A percentile compares a stretch with the other conserved stretches of the same genome.
These are phyloP conservation scores for Periophthalmus modestus DNA, from an alignment of 2,113 vertebrate genomes.

Conservation along the genomic window DNA sequence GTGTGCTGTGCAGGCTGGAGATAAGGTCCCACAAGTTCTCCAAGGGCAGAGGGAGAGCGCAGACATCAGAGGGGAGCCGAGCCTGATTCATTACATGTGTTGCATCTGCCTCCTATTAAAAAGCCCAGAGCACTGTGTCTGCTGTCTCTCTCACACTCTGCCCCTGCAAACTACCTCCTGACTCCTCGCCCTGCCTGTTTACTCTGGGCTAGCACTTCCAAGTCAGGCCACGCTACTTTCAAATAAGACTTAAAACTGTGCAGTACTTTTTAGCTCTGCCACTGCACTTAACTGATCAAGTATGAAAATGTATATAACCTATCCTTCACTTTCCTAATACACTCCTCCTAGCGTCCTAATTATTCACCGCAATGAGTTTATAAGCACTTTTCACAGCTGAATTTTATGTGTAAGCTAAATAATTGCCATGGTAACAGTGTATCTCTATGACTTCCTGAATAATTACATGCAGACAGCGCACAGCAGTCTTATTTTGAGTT, in stretches of 20 bases:
- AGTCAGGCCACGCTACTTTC: conserved; percentile 23
- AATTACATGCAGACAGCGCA: no score
- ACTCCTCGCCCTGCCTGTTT: conserved; percentile 46
- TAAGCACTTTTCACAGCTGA: no score
- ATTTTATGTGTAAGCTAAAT: no score
- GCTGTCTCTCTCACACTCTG: conserved; percentile 60
- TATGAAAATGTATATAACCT: background rate
- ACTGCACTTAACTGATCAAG: background rate
- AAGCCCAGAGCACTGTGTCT: conserved; percentile 74
- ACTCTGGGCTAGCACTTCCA: conserved; percentile 21
- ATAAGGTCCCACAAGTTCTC: conserved; percentile 80
- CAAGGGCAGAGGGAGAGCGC: conserved; percentile 82
- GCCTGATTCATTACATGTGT: conserved; percentile 83
- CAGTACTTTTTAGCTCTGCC: background rate
- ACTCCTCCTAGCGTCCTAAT: no score
- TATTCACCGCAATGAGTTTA: no score
- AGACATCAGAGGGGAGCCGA: conserved; percentile 83
- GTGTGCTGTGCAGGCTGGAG: conserved; percentile 76
- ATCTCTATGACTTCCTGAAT: no score
- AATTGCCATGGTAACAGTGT: no score
- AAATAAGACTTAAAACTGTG: background rate
- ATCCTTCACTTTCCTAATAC: no score
- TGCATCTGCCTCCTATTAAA: conserved; percentile 85
- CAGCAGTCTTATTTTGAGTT: no score
- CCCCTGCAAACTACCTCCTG: conserved; percentile 56